phyloP scores from a whole-genome alignment of 2,797 vertebrate genomes.

The Anableps anableps region DNA sequence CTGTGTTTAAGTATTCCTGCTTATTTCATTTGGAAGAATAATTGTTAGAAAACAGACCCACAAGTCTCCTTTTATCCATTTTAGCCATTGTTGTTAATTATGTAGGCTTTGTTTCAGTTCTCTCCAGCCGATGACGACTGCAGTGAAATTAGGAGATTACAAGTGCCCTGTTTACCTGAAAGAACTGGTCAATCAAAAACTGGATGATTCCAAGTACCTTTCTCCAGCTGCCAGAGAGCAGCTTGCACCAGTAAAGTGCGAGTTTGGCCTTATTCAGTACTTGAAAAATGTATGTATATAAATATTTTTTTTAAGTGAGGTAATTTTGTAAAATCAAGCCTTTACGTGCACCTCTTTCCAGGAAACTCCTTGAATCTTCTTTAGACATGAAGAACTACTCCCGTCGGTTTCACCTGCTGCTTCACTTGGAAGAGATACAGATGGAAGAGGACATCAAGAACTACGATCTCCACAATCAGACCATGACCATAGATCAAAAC shows the following conservation, averaged over 20 bases:
- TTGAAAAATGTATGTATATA: no score
- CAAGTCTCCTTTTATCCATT: neutral
- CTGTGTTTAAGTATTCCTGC: neutral
- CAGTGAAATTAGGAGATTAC: slow-evolving; percentile 52
- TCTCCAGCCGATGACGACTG: slow-evolving; percentile 22
- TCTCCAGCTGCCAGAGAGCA: slow-evolving; percentile 45
- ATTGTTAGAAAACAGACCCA: neutral
- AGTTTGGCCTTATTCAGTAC: neutral
- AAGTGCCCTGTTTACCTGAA: slow-evolving; percentile 64
- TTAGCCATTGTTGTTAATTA: neutral
- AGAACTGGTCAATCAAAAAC: slow-evolving; percentile 50
- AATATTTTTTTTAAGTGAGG: neutral
- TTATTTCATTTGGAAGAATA: neutral
- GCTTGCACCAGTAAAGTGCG: slow-evolving; percentile 70
- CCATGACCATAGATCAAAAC: slow-evolving; percentile 80
- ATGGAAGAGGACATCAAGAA: slow-evolving; percentile 90
- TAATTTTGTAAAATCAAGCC: neutral
- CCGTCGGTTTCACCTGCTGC: slow-evolving; percentile 83
- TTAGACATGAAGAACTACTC: slow-evolving; percentile 83
- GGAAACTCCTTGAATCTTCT: slow-evolving; percentile 73
- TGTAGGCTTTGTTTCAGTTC: slow-evolving; percentile 43
- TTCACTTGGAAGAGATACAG: slow-evolving; percentile 94
- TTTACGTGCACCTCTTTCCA: slow-evolving; percentile 43
- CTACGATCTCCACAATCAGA: slow-evolving; percentile 82
- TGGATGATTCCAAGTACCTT: slow-evolving; percentile 61